Conservation (phyloP, 2,888 invertebrate genomes). For the Tetanocera ferruginea region DNA sequence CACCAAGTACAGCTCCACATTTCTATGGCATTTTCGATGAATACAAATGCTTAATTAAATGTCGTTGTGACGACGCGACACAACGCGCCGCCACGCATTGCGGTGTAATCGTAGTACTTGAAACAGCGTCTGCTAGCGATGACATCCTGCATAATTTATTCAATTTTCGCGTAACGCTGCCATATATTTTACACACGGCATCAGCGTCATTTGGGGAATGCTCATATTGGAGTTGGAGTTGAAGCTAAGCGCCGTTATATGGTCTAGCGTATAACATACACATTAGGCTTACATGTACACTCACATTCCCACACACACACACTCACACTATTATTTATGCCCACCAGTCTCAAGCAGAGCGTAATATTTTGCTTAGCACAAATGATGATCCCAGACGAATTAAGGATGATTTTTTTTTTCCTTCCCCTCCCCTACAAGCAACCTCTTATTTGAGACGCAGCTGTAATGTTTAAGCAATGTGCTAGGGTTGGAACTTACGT, state of each 20-base stretch:
- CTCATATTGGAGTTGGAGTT: too few species aligned
- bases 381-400: slow-evolving; percentile 64
- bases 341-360: not conserved
- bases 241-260: not conserved
- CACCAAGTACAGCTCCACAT: slow-evolving; percentile 42
- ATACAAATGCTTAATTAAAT: slow-evolving; percentile 68
- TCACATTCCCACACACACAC: not conserved
- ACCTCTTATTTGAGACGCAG: not conserved
- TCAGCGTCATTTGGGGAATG: too few species aligned
- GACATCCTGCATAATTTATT: slow-evolving; percentile 37
- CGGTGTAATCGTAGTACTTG: not conserved
- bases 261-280: slow-evolving; percentile 11
- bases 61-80: slow-evolving; percentile 48
- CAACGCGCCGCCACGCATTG: slow-evolving; percentile 30
- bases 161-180: slow-evolving; percentile 32
- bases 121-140: slow-evolving; percentile 13
- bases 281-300: slow-evolving; percentile 4
- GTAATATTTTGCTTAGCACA: slow-evolving; percentile 53
- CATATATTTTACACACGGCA: not conserved
- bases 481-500: not conserved
- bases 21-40: slow-evolving; percentile 64
- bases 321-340: slow-evolving; percentile 14
- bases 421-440: slow-evolving; percentile 52
- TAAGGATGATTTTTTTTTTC: slow-evolving; percentile 50
- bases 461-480: not conserved